These are phyloP conservation scores for Oncorhynchus masou DNA, from an alignment of 2,113 vertebrate genomes.

Conservation along the genomic window DNA sequence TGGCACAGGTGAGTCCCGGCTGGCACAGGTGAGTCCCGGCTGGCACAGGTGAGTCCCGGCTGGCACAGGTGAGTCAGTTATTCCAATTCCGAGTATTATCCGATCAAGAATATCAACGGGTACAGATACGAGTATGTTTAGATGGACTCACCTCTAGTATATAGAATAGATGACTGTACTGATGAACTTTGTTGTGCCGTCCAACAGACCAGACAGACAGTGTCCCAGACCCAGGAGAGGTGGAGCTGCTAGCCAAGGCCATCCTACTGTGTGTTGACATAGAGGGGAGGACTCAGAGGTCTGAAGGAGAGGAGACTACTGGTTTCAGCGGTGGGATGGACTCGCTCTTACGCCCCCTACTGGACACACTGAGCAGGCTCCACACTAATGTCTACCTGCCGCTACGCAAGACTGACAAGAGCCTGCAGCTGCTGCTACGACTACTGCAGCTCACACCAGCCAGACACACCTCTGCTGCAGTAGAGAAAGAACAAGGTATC, in stretches of 20 bases:
- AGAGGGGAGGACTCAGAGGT: conserved; percentile 37
- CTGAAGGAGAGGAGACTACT: conserved; percentile 24
- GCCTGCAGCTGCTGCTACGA: conserved; percentile 84
- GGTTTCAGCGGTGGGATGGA: conserved; percentile 64
- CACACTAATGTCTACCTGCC: conserved; percentile 88
- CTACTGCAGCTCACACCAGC: conserved; percentile 73
- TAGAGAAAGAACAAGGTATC: conserved; percentile 47
- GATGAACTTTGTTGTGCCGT: neutral
- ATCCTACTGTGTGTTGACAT: conserved; percentile 79
- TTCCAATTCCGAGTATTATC: no score
- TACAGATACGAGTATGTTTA: no score
- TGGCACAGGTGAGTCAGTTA: neutral
- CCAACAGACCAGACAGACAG: conserved; percentile 69
- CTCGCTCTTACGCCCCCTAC: conserved; percentile 81
- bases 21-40: no score
- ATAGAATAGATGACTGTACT: neutral
- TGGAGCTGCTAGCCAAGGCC: conserved; percentile 80
- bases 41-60: no score
- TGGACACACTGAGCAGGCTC: conserved; percentile 84
- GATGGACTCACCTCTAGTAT: no score
- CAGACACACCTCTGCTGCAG: conserved; percentile 5
- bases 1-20: no score
- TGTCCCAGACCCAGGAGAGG: conserved; percentile 82
- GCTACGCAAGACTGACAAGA: conserved; percentile 83
- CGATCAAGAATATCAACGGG: no score